Conservation (phyloP, 2,797 vertebrate species). For the Nyctalus aviator region DNA sequence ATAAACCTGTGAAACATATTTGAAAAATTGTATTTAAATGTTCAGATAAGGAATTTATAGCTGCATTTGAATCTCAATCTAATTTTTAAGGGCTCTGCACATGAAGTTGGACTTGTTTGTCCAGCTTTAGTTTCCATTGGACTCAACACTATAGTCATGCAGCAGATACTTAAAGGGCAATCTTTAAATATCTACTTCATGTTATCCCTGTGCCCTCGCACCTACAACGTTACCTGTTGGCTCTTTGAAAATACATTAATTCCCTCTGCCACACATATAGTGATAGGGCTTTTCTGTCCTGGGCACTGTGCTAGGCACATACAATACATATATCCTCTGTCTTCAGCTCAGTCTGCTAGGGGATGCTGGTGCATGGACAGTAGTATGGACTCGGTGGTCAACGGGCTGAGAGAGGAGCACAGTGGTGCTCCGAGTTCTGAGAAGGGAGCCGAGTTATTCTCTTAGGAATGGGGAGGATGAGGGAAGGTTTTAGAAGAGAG, state of each 20-base stretch:
- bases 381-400: background rate
- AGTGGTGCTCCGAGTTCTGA: background rate
- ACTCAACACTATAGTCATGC: background rate
- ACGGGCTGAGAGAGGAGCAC: background rate
- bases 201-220: background rate
- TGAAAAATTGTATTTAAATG: background rate
- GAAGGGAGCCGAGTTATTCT: background rate
- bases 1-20: background rate
- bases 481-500: background rate
- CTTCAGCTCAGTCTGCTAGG: background rate
- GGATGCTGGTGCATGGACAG: background rate
- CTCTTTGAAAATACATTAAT: background rate
- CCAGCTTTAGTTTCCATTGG: slow-evolving; percentile 27
- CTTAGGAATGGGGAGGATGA: background rate
- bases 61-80: slow-evolving; percentile 4
- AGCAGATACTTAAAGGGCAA: background rate
- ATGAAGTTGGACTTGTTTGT: slow-evolving; percentile 49
- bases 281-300: background rate
- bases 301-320: background rate
- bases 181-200: slow-evolving; percentile 34
- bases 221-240: background rate
- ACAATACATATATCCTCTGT: background rate
- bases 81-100: slow-evolving; percentile 23
- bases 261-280: background rate
- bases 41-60: slow-evolving; percentile 47